Evolutionary conservation across 2,797 vertebrate species (phyloP).

Genomic region (Periophthalmus magnuspinnatus): DNA sequence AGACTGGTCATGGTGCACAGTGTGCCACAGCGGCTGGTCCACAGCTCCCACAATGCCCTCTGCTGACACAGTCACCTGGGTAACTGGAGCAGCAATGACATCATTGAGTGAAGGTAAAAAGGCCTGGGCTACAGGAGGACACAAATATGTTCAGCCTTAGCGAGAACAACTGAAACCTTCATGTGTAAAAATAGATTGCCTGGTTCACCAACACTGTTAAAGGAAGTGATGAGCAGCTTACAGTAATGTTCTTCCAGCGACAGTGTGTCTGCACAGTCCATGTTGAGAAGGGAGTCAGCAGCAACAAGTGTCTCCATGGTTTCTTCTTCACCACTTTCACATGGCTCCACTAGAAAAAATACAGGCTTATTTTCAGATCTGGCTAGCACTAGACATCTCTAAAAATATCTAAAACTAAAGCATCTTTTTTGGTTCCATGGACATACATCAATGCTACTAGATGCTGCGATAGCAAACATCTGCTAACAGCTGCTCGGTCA

Average conservation of each 20-base stretch:
- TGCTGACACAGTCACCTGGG: conserved; percentile 86
- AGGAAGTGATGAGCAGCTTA: conserved; percentile 60
- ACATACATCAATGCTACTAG: not conserved
- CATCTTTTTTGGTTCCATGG: not conserved
- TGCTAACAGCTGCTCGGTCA: conserved; percentile 44
- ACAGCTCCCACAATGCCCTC: conserved; percentile 86
- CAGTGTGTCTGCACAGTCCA: conserved; percentile 87
- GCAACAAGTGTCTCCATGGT: conserved; percentile 93
- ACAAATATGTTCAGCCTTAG: conserved; percentile 58
- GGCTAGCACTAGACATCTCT: too few species aligned
- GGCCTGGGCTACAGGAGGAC: conserved; percentile 79
- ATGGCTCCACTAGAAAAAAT: conserved; percentile 84
- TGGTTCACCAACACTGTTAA: conserved; percentile 16
- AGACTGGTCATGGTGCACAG: conserved; percentile 69
- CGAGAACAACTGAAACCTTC: conserved; percentile 27
- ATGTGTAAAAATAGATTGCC: conserved; percentile 50
- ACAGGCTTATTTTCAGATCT: not conserved
- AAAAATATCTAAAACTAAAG: not conserved
- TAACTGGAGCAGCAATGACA: conserved; percentile 83
- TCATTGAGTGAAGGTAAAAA: conserved; percentile 86
- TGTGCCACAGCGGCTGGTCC: conserved; percentile 81
- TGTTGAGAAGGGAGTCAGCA: conserved; percentile 90
- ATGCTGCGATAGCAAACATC: conserved; percentile 36
- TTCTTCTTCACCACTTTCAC: conserved; percentile 87
- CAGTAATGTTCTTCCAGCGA: conserved; percentile 86